Evolutionary conservation across 2,797 vertebrate species (phyloP), one percentile per base, ranked within the genome.

Genomic region (Mallotus villosus): DNA sequence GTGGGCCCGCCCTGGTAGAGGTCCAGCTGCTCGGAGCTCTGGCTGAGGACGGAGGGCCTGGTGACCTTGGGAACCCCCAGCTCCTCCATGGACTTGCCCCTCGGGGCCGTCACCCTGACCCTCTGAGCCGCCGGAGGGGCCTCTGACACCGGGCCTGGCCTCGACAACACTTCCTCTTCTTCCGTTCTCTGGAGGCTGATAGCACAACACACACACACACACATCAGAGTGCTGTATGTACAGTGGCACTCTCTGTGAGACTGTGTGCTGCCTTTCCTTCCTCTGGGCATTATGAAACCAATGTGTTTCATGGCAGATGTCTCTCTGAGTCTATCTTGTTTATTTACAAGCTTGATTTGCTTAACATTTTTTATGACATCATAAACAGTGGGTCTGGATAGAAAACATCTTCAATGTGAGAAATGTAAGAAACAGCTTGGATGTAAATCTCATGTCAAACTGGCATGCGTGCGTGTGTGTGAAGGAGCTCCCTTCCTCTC

Each of bases 71-170:
- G 74, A 1, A 70, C 73, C 4, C 90, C 93, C 0, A 92, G 85
- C 72, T 95, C 94, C 82, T 94, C 92, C 94, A 93, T 87, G 46
- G 93, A 95, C 81, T 92, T 93, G 22, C 93, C 93, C 68, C 92
- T 86, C 32, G 89, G 83, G 34, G 91, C 87, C 14, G 87, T 77
- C 67, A 87, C 79, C 65, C 88, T 88, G 59, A 81, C 73, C 16
- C 78, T 86, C 67, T 87, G 83, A 66, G 60, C 81, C 59, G 85
- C 85, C 3, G 79, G 63, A 0, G 73, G 49, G 2, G 27, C 27
- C 21, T 67, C 0, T 72, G 78, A 19, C 4, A 67, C 67, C 0
- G 9, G 21, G 62, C 19, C 22, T 64, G 69, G 49, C 60, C 60
- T n/a, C 2, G 59, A 37, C 11, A 62, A 11, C 14, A 66, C 19